Evolutionary conservation across 2,113 vertebrate genomes (phyloP), one percentile per base, ranked within the genome.

Genomic region (Zosterops pallidus): DNA sequence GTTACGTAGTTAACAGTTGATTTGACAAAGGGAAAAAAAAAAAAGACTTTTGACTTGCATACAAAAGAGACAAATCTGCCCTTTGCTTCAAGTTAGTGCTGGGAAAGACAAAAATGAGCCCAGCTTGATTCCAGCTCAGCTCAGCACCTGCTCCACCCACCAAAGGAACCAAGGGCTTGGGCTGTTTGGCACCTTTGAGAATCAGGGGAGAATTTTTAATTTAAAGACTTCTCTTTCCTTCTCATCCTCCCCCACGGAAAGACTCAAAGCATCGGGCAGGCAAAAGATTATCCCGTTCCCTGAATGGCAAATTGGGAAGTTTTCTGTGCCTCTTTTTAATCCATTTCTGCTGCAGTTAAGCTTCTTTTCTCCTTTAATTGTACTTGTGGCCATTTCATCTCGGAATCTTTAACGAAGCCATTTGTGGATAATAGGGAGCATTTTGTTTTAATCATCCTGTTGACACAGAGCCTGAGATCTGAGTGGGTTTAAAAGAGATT

Each of bases 141-240:
- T 86, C 94, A 89, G 95, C 92, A 86, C 94, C 92, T 93, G 91
- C 95, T 95, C 94, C 96, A 86, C 95, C 92, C 92, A 89, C 92
- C 94, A 94, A 92, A 94, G 92, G 92, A 86, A 91, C 14, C 16
- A 57, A 74, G 92, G 92, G 94, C 92, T 95, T 47, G 92, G 95
- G 89, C 86, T 94, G 80, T 67, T 94, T 90, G 92, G 96, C 89
- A 97, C 94, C 86, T 97, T 89, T 89, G 80, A 94, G 94, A 94
- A 86, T n/a, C 94, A 95, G 94, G 86, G 80, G 83, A 94, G 91
- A 94, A 90, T 63, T 96, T 97, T 95, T 96, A 96, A 96, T 96
- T 96, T 97, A 96, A 96, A 97, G 94, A 86, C 83, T 93, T 94
- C 83, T 84, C 72, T 86, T 37, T 64, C 92, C 96, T 76, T 95